Conservation (phyloP, 2,888 invertebrate genomes). For the Tuta absoluta region DNA sequence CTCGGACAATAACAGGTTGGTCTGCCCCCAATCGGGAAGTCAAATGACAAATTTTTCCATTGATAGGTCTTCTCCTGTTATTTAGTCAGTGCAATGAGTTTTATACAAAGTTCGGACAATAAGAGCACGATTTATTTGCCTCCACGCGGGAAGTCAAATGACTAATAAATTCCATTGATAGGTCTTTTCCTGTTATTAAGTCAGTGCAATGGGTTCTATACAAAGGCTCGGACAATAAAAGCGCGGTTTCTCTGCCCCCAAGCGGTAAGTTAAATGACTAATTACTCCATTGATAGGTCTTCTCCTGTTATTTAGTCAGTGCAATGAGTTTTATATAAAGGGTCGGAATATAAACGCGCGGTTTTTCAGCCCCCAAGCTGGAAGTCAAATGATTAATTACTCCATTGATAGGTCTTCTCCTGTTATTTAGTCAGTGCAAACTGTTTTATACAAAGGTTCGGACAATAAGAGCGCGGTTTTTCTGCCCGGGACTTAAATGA, state of each 20-base stretch:
- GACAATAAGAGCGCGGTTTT: no score
- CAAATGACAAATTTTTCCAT: no score
- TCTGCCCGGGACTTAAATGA: no score
- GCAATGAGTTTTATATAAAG: background rate
- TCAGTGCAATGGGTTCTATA: background rate
- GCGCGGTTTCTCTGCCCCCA: no score
- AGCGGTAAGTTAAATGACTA: no score
- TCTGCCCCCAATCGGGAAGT: no score
- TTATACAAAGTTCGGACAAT: constrained; percentile 1
- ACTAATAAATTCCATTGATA: background rate
- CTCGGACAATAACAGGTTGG: background rate
- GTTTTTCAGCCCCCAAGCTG: background rate
- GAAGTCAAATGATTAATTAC: background rate
- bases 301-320: background rate
- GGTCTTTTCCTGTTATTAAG: background rate
- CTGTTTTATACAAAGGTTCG: background rate
- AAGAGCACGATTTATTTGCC: background rate
- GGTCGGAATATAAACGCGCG: background rate
- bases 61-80: background rate
- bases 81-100: background rate
- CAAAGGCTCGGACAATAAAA: background rate
- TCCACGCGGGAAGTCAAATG: background rate
- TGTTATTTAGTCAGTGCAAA: no score
- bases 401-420: background rate
- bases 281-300: background rate